Conservation (phyloP, 2,797 vertebrate genomes). For the Poeciliopsis gracilis region DNA sequence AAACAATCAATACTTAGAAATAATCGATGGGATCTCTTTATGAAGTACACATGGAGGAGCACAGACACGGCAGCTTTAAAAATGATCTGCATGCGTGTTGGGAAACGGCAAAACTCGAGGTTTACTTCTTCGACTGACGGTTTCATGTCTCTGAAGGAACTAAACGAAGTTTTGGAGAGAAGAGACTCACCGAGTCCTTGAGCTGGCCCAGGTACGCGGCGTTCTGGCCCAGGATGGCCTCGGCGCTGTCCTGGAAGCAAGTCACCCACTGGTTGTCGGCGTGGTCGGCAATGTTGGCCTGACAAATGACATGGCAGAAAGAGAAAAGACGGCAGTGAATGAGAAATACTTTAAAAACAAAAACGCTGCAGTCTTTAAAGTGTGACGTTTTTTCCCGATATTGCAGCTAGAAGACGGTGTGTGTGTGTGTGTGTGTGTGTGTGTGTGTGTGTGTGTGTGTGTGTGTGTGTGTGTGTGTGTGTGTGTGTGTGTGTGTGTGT, state of each 20-base stretch:
- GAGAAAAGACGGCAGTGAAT: conserved; percentile 13
- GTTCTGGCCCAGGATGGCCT: conserved; percentile 92
- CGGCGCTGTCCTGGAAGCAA: conserved; percentile 95
- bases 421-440: too few relatives aligned
- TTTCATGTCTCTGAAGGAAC: conserved; percentile 39
- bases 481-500: too few relatives aligned
- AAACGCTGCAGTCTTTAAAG: not conserved
- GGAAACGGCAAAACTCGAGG: conserved; percentile 4
- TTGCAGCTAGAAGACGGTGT: not conserved
- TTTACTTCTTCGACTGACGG: conserved; percentile 23
- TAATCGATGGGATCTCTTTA: conserved; percentile 15
- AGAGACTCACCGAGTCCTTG: conserved; percentile 88
- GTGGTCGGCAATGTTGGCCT: conserved; percentile 95
- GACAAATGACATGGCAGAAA: conserved; percentile 5
- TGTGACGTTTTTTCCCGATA: not conserved
- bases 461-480: too few relatives aligned
- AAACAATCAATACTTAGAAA: conserved; percentile 10
- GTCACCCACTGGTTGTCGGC: conserved; percentile 97
- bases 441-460: too few relatives aligned
- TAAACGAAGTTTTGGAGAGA: conserved; percentile 30
- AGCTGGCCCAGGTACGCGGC: conserved; percentile 91
- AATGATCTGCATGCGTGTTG: conserved; percentile 1
- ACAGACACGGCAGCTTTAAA: not conserved
- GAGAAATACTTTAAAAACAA: not conserved
- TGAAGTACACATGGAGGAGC: conserved; percentile 26